Conservation (phyloP, 2,113 vertebrate species). For the Indicator maculatus region DNA sequence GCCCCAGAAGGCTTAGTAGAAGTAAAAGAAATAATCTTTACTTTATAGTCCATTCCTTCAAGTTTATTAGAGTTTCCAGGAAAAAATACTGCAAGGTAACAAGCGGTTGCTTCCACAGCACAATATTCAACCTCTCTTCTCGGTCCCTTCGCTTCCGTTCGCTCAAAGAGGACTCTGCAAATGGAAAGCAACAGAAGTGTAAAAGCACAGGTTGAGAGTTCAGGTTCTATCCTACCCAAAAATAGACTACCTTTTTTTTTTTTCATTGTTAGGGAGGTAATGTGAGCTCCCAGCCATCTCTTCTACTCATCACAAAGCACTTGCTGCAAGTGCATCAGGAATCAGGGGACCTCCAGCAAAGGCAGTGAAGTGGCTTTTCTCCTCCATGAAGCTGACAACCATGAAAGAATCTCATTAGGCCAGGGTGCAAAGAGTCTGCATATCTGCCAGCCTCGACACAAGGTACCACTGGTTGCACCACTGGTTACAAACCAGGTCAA, state of each 20-base stretch:
- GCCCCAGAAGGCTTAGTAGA: slow-evolving; percentile 46
- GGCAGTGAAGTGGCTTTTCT: not conserved
- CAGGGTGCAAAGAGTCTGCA: not conserved
- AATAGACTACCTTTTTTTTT: not conserved
- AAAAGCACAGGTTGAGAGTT: not conserved
- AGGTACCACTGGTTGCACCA: not conserved
- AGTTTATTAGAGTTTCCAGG: slow-evolving; percentile 88
- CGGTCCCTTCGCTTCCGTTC: slow-evolving; percentile 86
- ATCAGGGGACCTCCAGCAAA: not conserved
- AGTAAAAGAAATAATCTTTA: slow-evolving; percentile 79
- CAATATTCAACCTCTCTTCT: slow-evolving; percentile 89
- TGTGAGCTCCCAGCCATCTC: not conserved
- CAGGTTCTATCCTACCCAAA: not conserved
- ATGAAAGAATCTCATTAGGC: not conserved
- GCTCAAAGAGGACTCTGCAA: slow-evolving; percentile 82
- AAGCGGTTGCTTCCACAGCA: slow-evolving; percentile 91
- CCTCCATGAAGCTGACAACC: not conserved
- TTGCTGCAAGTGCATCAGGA: not conserved
- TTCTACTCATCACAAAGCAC: not conserved
- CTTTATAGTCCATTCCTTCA: slow-evolving; percentile 95
- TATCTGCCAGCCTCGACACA: not conserved
- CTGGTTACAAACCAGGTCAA: not conserved
- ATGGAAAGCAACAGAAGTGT: not conserved
- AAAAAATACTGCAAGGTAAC: slow-evolving; percentile 93
- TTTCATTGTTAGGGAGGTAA: not conserved